phyloP scores from a whole-genome alignment of 2,797 vertebrate species.

The Cyclopterus lumpus region DNA sequence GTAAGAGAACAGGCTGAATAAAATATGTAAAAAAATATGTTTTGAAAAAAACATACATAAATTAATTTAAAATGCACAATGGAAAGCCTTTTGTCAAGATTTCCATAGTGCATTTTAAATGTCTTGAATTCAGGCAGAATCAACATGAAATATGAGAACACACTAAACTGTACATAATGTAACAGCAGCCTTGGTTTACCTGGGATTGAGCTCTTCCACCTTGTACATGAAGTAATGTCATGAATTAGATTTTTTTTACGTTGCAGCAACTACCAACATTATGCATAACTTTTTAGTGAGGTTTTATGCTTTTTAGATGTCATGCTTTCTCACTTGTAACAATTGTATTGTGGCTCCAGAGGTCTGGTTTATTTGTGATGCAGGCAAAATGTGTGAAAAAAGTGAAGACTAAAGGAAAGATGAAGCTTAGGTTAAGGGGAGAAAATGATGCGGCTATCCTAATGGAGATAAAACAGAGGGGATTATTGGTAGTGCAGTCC shows the following conservation, averaged over 20 bases:
- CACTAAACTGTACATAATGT: background rate
- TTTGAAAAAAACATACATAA: background rate
- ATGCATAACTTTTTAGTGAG: conserved; percentile 20
- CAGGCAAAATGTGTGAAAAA: conserved; percentile 46
- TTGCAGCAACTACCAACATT: conserved; percentile 7
- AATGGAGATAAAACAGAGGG: conserved; percentile 27
- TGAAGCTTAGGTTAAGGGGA: conserved; percentile 15
- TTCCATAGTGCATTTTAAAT: background rate
- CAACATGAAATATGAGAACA: background rate
- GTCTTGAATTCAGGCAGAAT: conserved; percentile 1
- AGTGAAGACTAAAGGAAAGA: conserved; percentile 17
- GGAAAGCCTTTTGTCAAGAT: background rate
- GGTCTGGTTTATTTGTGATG: conserved; percentile 48
- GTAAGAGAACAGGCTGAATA: background rate
- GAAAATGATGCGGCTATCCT: conserved; percentile 11
- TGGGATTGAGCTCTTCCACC: conserved; percentile 11
- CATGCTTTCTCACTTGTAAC: conserved; percentile 45
- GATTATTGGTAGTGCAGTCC: conserved; percentile 32
- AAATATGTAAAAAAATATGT: background rate
- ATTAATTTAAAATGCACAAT: background rate
- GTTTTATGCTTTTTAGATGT: conserved; percentile 58
- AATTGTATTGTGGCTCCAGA: conserved; percentile 49
- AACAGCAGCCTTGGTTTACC: conserved; percentile 8
- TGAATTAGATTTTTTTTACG: conserved; percentile 8
- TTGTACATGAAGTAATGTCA: conserved; percentile 14